Evolutionary conservation across 2,797 vertebrate species (phyloP), one percentile per base, ranked within the genome.

Genomic region (Gobionotothen gibberifrons): DNA sequence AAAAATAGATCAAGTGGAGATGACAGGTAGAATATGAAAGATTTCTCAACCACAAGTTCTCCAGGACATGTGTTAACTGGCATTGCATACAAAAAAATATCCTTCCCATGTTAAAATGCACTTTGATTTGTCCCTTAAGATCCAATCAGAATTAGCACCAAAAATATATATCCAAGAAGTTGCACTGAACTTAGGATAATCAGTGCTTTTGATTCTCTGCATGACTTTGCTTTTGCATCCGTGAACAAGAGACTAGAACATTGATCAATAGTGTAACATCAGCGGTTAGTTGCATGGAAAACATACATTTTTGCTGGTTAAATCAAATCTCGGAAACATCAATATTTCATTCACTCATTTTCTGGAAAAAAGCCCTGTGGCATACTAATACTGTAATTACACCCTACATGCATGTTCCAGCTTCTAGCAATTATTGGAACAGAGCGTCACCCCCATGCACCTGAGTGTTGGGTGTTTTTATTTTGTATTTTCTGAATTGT

Each of bases 401-500:
- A 53, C 19, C 8, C 13, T 2, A 57, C 63, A 69, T 87, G 78
- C 63, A 70, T 68, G 60, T 43, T 47, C 29, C 54, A 14, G 44
- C 21, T 59, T 72, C 68, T 69, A 81, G 43, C 62, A 22, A 71
- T 63, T 79, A 82, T 85, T 86, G 53, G 66, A 85, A 79, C 67
- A 14, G 32, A 76, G 48, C 17, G 11, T 78, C 68, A 61, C 71
- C 56, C 55, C 51, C 69, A 83, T 76, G 80, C 80, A 66, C 54
- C 56, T 11, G 16, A 43, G 56, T 57, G 69, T 54, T 52, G 60
- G 66, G 13, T 67, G 56, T 72, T 76, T 72, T 40, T 59, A 58
- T 60, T 62, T 77, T 86, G n/a, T 85, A 82, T 84, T 81, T 78
- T 67, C 82, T 72, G 52, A 62, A 71, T 67, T 53, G 64, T 79